These are phyloP conservation scores for Cynaeus angustus DNA, from an alignment of 2,888 invertebrate species.

Conservation along the genomic window DNA sequence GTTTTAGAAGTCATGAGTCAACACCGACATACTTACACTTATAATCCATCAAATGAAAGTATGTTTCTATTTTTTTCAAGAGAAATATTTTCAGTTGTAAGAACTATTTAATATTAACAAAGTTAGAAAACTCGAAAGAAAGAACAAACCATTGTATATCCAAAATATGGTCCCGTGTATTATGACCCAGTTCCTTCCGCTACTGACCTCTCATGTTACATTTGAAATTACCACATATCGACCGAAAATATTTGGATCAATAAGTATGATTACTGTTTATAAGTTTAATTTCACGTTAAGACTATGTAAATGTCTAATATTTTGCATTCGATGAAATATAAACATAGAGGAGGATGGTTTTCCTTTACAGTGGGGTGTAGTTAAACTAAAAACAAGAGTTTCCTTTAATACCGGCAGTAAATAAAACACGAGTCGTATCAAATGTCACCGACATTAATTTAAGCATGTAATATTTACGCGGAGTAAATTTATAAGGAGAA, in stretches of 20 bases:
- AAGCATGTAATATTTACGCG: conserved; percentile 38
- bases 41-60: no score
- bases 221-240: conserved; percentile 10
- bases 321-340: conserved; percentile 40
- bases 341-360: conserved; percentile 48
- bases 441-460: conserved; percentile 45
- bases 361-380: conserved; percentile 19
- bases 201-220: background rate
- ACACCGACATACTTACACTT: no score
- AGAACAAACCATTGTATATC: no score
- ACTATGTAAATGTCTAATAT: conserved; percentile 33
- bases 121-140: no score
- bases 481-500: conserved; percentile 37
- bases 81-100: no score
- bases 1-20: no score
- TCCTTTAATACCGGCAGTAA: conserved; percentile 23
- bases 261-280: conserved; percentile 34
- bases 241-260: conserved; percentile 26
- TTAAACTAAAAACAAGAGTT: conserved; percentile 41
- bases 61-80: no score
- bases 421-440: conserved; percentile 41
- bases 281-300: conserved; percentile 35
- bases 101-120: no score
- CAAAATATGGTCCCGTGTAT: no score
- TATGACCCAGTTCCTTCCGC: no score